Evolutionary conservation across 2,888 invertebrate species (phyloP).

Genomic region (Perithous albicinctus): DNA sequence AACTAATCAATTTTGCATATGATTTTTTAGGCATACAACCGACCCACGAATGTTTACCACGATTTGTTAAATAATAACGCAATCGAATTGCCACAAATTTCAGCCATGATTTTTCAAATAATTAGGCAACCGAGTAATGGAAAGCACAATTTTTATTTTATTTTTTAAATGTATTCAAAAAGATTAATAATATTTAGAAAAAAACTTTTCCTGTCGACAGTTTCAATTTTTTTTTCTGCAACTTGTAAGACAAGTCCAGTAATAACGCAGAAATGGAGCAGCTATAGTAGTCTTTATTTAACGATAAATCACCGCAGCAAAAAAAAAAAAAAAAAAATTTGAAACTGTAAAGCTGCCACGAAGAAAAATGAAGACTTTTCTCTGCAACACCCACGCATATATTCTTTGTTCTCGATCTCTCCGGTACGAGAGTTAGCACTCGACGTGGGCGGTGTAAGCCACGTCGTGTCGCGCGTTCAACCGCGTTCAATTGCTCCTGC

Average conservation of each 20-base stretch:
- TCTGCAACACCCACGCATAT: constrained; percentile 9
- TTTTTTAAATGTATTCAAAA: no score
- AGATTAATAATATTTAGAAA: no score
- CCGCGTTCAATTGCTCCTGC: constrained; percentile 30
- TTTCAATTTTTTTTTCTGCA: not conserved
- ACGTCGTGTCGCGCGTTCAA: constrained; percentile 11
- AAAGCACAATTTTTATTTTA: not conserved
- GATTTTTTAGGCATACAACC: no score
- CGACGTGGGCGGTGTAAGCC: constrained; percentile 22
- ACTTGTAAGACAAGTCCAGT: not conserved
- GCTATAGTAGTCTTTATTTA: not conserved
- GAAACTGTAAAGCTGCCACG: not conserved
- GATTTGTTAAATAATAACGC: not conserved
- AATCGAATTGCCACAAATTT: not conserved
- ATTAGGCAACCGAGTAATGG: not conserved
- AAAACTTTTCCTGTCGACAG: not conserved
- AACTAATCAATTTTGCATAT: no score
- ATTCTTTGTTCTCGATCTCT: constrained; percentile 22
- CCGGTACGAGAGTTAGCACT: not conserved
- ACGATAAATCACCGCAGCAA: not conserved
- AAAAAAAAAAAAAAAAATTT: not conserved
- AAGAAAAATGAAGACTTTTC: not conserved
- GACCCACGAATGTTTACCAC: no score
- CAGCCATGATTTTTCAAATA: not conserved
- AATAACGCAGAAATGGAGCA: not conserved